These are phyloP conservation scores for Podarcis lilfordi DNA, from an alignment of 2,797 vertebrate species.

Conservation along the genomic window DNA sequence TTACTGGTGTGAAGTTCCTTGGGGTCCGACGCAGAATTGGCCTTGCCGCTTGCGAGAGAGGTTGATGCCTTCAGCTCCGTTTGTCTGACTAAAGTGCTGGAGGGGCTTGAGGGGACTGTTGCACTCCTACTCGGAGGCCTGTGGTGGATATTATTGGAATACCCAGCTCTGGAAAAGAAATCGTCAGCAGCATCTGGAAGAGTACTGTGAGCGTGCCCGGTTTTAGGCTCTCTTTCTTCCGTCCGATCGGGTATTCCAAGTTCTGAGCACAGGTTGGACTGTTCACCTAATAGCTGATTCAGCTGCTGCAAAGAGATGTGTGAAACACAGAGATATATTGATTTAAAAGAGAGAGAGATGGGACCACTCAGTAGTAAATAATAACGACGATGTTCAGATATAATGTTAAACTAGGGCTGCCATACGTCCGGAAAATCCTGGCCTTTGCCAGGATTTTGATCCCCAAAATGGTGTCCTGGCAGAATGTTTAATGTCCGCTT, in stretches of 20 bases:
- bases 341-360: neutral
- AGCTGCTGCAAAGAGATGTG: slow-evolving; percentile 66
- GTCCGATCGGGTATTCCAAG: slow-evolving; percentile 58
- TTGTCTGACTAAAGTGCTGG: neutral
- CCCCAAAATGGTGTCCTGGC: too few species aligned
- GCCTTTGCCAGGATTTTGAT: too few species aligned
- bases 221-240: slow-evolving; percentile 44
- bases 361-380: neutral
- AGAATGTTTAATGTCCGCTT: too few species aligned
- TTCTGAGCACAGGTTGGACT: slow-evolving; percentile 58
- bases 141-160: neutral
- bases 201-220: neutral
- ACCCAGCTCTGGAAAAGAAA: neutral
- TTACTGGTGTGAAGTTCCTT: slow-evolving; percentile 6
- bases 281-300: slow-evolving; percentile 68
- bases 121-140: neutral
- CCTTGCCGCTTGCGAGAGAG: neutral
- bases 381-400: too few species aligned
- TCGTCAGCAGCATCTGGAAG: slow-evolving; percentile 24
- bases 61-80: neutral
- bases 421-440: too few species aligned
- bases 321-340: neutral
- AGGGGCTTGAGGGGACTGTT: neutral
- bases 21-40: neutral
- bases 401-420: too few species aligned